These are phyloP conservation scores for Siniperca obscura DNA, from an alignment of 2,797 vertebrate species.

Conservation along the genomic window DNA sequence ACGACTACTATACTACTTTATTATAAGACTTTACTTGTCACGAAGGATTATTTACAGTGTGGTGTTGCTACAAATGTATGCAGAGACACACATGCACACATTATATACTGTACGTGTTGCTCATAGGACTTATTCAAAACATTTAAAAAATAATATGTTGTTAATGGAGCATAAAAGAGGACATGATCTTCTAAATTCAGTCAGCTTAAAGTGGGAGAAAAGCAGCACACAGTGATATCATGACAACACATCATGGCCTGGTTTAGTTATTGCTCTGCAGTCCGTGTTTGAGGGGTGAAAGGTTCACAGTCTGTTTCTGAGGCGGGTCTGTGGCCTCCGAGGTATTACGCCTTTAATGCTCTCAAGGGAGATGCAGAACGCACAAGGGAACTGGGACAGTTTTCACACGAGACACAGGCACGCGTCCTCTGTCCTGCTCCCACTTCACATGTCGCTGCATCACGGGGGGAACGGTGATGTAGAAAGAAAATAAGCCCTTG, in stretches of 20 bases:
- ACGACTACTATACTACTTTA: too few species aligned
- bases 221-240: constrained; percentile 3
- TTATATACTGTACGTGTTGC: neutral
- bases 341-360: constrained; percentile 62
- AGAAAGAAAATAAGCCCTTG: constrained; percentile 27
- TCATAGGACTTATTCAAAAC: neutral
- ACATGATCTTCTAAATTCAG: neutral
- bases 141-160: neutral
- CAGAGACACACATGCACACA: neutral
- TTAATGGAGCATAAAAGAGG: neutral
- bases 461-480: neutral
- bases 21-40: neutral
- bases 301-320: constrained; percentile 41
- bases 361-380: constrained; percentile 34
- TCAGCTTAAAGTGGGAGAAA: constrained; percentile 14
- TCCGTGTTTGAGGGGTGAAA: constrained; percentile 51
- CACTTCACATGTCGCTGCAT: constrained; percentile 29
- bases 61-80: neutral
- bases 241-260: constrained; percentile 10
- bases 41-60: neutral
- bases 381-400: neutral
- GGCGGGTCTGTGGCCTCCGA: constrained; percentile 27
- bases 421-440: constrained; percentile 41
- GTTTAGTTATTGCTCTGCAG: constrained; percentile 23
- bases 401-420: constrained; percentile 12